These are phyloP conservation scores for Corydoras maculifer DNA, from an alignment of 2,113 vertebrate species.

Conservation along the genomic window DNA sequence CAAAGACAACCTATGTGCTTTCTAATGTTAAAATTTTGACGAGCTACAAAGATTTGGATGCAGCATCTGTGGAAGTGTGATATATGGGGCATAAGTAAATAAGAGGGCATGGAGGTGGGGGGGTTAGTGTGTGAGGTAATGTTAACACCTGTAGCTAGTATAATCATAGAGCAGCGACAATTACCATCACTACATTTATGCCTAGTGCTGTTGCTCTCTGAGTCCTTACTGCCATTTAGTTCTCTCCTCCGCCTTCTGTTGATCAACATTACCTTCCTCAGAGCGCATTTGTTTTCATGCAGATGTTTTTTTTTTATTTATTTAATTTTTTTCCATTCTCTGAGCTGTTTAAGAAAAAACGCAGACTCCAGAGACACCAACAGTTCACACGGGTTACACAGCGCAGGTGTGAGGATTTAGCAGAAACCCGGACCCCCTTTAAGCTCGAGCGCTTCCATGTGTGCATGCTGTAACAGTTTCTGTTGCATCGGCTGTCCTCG, in stretches of 20 bases:
- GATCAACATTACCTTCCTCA: conserved; percentile 27
- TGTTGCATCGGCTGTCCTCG: conserved; percentile 21
- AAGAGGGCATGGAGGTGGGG: too few relatives aligned
- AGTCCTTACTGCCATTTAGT: conserved; percentile 30
- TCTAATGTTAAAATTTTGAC: too few relatives aligned
- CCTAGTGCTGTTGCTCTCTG: conserved; percentile 11
- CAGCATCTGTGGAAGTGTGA: too few relatives aligned
- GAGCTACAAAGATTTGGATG: too few relatives aligned
- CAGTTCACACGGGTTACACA: conserved; percentile 5
- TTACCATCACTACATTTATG: conserved; percentile 15
- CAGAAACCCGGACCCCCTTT: conserved; percentile 19
- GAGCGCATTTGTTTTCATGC: conserved; percentile 30
- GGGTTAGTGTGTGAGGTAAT: too few relatives aligned
- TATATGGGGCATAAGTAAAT: too few relatives aligned
- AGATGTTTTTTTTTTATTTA: background rate
- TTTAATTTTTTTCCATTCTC: background rate
- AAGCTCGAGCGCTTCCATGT: conserved; percentile 2
- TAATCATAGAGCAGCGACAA: background rate
- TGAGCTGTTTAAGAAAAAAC: conserved; percentile 32
- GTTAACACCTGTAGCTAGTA: conserved; percentile 23
- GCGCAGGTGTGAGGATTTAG: conserved; percentile 37
- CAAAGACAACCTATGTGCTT: too few relatives aligned
- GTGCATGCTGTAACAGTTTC: background rate
- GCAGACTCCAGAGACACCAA: conserved; percentile 2
- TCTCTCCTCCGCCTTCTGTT: conserved; percentile 12